Evolutionary conservation across 2,113 vertebrate genomes (phyloP), one percentile per base, ranked within the genome.

Genomic region (Noturus placidus): DNA sequence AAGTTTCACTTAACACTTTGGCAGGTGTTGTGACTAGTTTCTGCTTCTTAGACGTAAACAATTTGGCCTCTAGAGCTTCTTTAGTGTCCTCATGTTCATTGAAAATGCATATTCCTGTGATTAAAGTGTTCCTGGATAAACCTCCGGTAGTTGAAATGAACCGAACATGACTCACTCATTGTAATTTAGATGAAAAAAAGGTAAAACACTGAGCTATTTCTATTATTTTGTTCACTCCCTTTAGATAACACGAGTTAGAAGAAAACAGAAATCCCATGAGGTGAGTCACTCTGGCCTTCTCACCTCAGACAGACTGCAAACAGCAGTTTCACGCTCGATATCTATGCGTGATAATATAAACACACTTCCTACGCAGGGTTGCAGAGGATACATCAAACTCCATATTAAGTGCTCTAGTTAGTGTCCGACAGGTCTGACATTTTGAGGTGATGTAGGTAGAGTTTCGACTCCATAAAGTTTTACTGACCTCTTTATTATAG

Each of bases 331-430:
- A 72, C 61, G 87, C 81, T 54, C 59, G 38, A 72, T 42, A 84
- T 35, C n/a, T 59, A 69, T 74, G 15, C 30, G 35, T 59, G 22
- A 89, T 46, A 77, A 78, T 50, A 79, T 59, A 46, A 50, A 59
- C 42, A 30, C n/a, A 57, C 63, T 83, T 80, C 82, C 72, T 27
- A 87, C 30, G 30, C 52, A 74, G 17, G 30, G 27, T 46, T 86
- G 46, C 11, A 87, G 42, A 61, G n/a, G 74, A 50, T 17, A 72
- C 76, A 76, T 72, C 30, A 56, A 69, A 59, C 81, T 84, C 65
- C n/a, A 89, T 87, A 92, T 83, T 88, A 70, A 91, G 88, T 85
- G 59, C 83, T 92, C 92, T 94, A 83, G 74, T 88, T 91, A 86
- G 81, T 74, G 84, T 90, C 83, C 90, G 89, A 22, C 84, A 93